These are phyloP conservation scores for Anabas testudineus DNA, from an alignment of 2,797 vertebrate genomes.

Conservation along the genomic window DNA sequence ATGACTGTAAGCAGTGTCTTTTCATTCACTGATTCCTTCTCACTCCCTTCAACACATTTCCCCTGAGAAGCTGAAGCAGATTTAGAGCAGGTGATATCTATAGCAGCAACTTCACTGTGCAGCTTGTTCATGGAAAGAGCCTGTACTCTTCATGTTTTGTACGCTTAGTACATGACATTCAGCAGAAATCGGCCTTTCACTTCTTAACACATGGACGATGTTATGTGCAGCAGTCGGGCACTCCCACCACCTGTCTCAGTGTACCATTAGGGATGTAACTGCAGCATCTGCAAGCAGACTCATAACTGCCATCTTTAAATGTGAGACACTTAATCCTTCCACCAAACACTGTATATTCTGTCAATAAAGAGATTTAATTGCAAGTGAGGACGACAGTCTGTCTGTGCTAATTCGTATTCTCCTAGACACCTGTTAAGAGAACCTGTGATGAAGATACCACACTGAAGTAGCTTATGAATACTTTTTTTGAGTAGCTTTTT, in stretches of 20 bases:
- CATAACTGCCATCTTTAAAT: constrained; percentile 17
- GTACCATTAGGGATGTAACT: constrained; percentile 5
- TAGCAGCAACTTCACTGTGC: background rate
- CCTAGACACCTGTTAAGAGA: background rate
- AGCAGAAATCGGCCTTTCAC: constrained; percentile 9
- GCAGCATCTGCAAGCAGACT: constrained; percentile 35
- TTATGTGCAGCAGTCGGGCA: constrained; percentile 8
- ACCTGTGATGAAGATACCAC: background rate
- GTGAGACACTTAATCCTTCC: constrained; percentile 4
- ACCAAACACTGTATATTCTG: background rate
- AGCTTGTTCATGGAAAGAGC: constrained; percentile 13
- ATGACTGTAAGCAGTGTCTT: background rate
- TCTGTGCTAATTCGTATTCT: background rate
- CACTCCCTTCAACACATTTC: background rate
- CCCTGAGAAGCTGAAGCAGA: background rate
- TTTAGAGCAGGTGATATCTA: constrained; percentile 6
- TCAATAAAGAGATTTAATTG: constrained; percentile 16
- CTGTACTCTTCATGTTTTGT: constrained; percentile 28
- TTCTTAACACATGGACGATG: constrained; percentile 38
- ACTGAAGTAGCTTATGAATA: background rate
- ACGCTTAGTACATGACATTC: constrained; percentile 24
- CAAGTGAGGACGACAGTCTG: constrained; percentile 9
- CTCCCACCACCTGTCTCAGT: constrained; percentile 35
- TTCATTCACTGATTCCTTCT: background rate
- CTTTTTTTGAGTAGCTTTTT: too few relatives aligned